Evolutionary conservation across 2,888 invertebrate species (phyloP).

Genomic region (Neoitamus cyanurus): DNA sequence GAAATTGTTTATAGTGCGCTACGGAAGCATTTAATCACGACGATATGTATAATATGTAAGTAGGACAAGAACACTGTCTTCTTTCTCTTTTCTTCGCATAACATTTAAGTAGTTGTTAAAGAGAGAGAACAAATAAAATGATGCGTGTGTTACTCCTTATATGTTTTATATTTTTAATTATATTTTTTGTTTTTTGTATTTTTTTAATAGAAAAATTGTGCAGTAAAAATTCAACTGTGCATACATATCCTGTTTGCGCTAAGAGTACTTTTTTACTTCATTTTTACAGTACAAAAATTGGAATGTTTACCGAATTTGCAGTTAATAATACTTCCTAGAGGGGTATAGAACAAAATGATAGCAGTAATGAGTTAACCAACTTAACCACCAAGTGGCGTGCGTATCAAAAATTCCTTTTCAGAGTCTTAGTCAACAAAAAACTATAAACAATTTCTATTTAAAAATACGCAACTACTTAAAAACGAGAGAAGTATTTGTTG

Average conservation of each 20-base stretch:
- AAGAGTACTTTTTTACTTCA: conserved; percentile 1
- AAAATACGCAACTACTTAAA: conserved; percentile 17
- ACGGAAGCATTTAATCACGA: not conserved
- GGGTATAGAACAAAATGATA: not conserved
- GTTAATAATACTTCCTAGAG: not conserved
- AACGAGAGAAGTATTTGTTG: not conserved
- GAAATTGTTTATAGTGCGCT: conserved; percentile 33
- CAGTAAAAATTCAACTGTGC: conserved; percentile 49
- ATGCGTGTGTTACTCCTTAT: not conserved
- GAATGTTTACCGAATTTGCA: not conserved
- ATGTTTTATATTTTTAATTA: not conserved
- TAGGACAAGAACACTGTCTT: conserved; percentile 1
- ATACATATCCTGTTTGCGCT: conserved; percentile 16
- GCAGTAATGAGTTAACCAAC: not conserved
- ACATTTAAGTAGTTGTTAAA: not conserved
- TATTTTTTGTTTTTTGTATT: not conserved
- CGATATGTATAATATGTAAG: conserved; percentile 11
- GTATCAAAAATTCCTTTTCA: conserved; percentile 21
- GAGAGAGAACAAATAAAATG: not conserved
- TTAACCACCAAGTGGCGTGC: not conserved
- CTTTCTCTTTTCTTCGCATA: not conserved
- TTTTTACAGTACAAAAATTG: conserved; percentile 4
- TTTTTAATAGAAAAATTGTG: conserved; percentile 45
- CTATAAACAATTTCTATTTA: conserved; percentile 39
- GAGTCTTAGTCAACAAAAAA: conserved; percentile 12